phyloP scores from a whole-genome alignment of 2,888 invertebrate species.

The Lycophotia porphyrea region DNA sequence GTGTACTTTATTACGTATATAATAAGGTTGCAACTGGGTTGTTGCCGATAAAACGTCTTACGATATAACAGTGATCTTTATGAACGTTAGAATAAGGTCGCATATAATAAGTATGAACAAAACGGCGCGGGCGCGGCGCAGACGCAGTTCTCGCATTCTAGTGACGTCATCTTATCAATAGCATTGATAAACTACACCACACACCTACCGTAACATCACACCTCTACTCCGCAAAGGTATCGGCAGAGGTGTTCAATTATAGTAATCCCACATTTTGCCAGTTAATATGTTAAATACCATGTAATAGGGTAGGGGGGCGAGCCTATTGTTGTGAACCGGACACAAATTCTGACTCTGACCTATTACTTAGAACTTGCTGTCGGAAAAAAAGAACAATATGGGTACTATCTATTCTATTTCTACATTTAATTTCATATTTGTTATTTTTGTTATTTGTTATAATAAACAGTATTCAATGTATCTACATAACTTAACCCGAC shows the following conservation, averaged over 20 bases:
- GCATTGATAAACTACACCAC: not conserved
- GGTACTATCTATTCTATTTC: not conserved
- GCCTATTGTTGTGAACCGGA: not conserved
- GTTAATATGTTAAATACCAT: not conserved
- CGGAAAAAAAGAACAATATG: not conserved
- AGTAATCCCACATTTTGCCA: not conserved
- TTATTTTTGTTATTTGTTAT: not conserved
- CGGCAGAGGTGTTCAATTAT: not conserved
- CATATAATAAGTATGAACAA: not conserved
- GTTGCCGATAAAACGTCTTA: not conserved
- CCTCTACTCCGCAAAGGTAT: not conserved
- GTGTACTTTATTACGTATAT: not conserved
- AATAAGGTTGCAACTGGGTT: not conserved
- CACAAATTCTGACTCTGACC: not conserved
- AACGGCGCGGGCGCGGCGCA: slow-evolving; percentile 1
- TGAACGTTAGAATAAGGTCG: not conserved
- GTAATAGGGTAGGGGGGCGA: not conserved
- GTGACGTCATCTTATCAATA: slow-evolving; percentile 32
- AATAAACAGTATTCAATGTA: not conserved
- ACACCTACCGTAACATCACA: not conserved
- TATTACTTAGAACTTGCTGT: not conserved
- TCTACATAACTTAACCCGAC: not conserved
- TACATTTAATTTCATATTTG: not conserved
- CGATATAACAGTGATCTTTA: not conserved
- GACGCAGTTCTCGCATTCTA: slow-evolving; percentile 17